Evolutionary conservation across 2,888 invertebrate genomes (phyloP).

Genomic region (Amiota minor): DNA sequence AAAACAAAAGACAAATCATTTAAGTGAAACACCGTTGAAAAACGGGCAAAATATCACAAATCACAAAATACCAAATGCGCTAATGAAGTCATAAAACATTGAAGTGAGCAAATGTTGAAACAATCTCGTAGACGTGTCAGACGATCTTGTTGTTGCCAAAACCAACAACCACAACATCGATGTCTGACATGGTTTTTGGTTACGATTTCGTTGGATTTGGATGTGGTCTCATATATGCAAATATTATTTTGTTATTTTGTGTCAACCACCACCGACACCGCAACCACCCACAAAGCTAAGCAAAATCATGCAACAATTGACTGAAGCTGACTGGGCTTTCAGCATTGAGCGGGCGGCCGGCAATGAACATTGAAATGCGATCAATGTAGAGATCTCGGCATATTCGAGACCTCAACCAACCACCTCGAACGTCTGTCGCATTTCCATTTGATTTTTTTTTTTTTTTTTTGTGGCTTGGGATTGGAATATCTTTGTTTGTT

Average conservation of each 20-base stretch:
- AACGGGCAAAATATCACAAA: conserved; percentile 49
- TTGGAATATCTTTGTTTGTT: no score
- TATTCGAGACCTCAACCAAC: no score
- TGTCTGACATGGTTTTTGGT: conserved; percentile 24
- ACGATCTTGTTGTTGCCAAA: conserved; percentile 46
- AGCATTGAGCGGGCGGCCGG: not conserved
- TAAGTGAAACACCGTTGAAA: not conserved
- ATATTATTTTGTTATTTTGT: conserved; percentile 35
- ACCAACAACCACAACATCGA: no score
- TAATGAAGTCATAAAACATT: conserved; percentile 73
- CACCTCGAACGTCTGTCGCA: not conserved
- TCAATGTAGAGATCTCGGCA: no score
- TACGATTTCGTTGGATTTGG: conserved; percentile 18
- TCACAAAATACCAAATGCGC: conserved; percentile 50
- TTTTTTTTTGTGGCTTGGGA: conserved; percentile 38
- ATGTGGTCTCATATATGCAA: conserved; percentile 59
- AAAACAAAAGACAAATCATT: not conserved
- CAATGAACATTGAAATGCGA: no score
- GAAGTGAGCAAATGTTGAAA: conserved; percentile 49
- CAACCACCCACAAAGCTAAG: conserved; percentile 58
- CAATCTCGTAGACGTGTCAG: conserved; percentile 42
- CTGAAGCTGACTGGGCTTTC: not conserved
- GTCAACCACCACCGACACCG: conserved; percentile 39
- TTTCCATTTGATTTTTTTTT: conserved; percentile 47
- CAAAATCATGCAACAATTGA: no score